Conservation (phyloP, 1,140 invertebrate species). For the Lanistes nyassanus region DNA sequence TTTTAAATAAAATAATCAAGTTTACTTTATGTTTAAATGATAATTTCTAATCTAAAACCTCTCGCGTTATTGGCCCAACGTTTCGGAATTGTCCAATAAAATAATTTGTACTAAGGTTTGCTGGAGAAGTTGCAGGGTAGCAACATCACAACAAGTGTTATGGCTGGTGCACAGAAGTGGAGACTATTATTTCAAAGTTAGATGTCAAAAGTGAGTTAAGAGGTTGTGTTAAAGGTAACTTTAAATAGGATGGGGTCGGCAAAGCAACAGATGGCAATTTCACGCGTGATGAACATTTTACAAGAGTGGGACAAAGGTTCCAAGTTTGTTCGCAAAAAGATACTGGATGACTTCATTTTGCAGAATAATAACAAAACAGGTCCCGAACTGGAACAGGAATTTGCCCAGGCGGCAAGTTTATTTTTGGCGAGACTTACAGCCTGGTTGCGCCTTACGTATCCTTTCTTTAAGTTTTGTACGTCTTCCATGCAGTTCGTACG, state of each 20-base stretch:
- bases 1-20: neutral
- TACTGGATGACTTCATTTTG: constrained; percentile 63
- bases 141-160: constrained; percentile 43
- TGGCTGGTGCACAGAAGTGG: neutral
- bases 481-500: too few species aligned
- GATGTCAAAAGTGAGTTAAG: neutral
- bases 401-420: constrained; percentile 67
- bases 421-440: constrained; percentile 65
- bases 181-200: neutral
- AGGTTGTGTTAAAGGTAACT: neutral
- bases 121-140: constrained; percentile 43
- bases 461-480: constrained; percentile 34
- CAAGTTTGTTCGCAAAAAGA: constrained; percentile 57
- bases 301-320: constrained; percentile 67
- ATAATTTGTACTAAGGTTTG: neutral
- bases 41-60: neutral
- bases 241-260: constrained; percentile 59
- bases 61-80: neutral
- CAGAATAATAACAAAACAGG: constrained; percentile 67
- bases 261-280: constrained; percentile 64
- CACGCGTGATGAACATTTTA: constrained; percentile 60
- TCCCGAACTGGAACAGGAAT: constrained; percentile 65
- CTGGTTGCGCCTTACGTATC: constrained; percentile 66
- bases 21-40: neutral
- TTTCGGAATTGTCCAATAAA: neutral